A percentile compares a stretch with the other conserved stretches of the same genome.
These are phyloP conservation scores for Lycorma delicatula DNA, from an alignment of 1,140 invertebrate genomes.

Conservation along the genomic window DNA sequence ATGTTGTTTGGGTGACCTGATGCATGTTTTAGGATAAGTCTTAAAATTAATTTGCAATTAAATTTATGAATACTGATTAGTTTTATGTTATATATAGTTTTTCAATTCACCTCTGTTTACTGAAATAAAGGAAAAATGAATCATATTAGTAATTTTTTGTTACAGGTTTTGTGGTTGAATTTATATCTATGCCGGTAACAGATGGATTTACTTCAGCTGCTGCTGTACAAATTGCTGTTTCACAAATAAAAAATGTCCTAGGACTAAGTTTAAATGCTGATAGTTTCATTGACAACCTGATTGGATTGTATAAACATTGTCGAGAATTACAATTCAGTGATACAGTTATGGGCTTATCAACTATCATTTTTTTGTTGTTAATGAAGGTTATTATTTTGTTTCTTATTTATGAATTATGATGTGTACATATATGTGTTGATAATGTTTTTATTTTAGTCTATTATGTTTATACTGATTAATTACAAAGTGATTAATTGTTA, in stretches of 20 bases:
- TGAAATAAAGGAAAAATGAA: constrained; percentile 9
- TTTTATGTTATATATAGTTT: background rate
- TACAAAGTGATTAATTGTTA: too few species aligned
- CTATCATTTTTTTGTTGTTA: constrained; percentile 48
- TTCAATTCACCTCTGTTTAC: background rate
- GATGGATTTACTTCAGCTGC: constrained; percentile 81
- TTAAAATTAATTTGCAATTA: too few species aligned
- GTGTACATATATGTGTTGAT: too few species aligned
- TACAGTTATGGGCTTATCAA: constrained; percentile 51
- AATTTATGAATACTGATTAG: too few species aligned
- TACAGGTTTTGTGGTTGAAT: constrained; percentile 75
- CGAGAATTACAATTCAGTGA: constrained; percentile 46
- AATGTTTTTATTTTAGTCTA: too few species aligned
- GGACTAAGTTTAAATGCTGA: constrained; percentile 54
- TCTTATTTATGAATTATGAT: too few species aligned
- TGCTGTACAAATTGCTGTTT: constrained; percentile 71
- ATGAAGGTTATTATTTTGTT: constrained; percentile 47
- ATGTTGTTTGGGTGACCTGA: too few species aligned
- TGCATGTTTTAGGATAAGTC: too few species aligned
- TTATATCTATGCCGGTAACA: constrained; percentile 76
- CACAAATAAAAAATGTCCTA: constrained; percentile 67
- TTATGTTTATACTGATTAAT: too few species aligned
- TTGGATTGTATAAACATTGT: constrained; percentile 45
- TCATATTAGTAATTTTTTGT: constrained; percentile 10
- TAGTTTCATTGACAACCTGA: constrained; percentile 51